Base-by-base conservation (phyloP, 1,140 invertebrate genomes). In the Parapsyche elsis region DNA sequence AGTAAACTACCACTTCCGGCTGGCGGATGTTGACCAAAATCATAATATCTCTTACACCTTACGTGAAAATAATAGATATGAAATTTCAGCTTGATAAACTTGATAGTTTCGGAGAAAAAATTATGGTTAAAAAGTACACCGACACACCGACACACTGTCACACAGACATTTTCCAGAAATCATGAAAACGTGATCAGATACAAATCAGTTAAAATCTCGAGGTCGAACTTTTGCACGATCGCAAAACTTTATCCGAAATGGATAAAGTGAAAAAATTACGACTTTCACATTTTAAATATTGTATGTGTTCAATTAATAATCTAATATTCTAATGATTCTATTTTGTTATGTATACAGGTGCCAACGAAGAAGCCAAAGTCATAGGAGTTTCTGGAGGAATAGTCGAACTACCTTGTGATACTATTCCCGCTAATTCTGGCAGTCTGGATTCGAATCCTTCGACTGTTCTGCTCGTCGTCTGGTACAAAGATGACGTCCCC, bases 401-500 rank as follows among this genome's bases (percentile, higher is more conserved):
- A 0, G 81, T 79, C 2, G 81, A 83, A 67, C 53, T 83, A 23
- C 81, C 81, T 0, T 83, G 81, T 45, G 81, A 83, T 49, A 80
- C 79, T n/a, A 46, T 73, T 21, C 78, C 78, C 14, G 44, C 78
- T 16, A 59, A 77, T 64, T 5, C 59, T 1, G 76, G 76, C n/a
- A 57, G 26, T 4, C 67, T 74, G 5, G 79, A 80, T 38, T 23
- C 78, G 0, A 82, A 59, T 70, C 70, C 81, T 0, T 19, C 81
- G 0, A 57, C 79, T 9, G 81, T 80, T 14, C 70, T 83, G 19
- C 71, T 83, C 30, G 76, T 83, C 4, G 81, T 83, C 7, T 83
- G 81, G 81, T 83, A 83, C 76, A 83, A 80, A 46, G 81, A 83
- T 57, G 79, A 83, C 16, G 79, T 73, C 14, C 81, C 81, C 23